phyloP scores from a whole-genome alignment of 1,140 invertebrate species.

The Aphaenogaster rudis region DNA sequence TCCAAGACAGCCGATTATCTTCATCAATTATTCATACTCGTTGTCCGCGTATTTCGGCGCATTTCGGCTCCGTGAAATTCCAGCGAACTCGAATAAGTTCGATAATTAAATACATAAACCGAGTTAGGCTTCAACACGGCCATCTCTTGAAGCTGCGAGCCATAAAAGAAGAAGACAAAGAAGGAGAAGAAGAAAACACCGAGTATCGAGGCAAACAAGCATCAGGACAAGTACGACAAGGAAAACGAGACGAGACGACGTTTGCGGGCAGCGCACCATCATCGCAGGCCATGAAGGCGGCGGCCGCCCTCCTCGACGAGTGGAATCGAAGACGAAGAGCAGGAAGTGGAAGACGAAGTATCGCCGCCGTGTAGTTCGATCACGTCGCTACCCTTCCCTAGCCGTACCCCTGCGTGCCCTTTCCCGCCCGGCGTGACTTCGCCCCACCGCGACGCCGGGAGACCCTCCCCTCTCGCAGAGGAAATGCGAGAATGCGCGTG shows the following conservation, averaged over 20 bases:
- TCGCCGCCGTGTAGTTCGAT: constrained; percentile 65
- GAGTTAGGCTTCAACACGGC: neutral
- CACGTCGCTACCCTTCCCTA: constrained; percentile 62
- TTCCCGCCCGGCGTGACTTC: constrained; percentile 62
- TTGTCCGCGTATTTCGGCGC: neutral
- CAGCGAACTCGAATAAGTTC: constrained; percentile 39
- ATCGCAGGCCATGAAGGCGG: constrained; percentile 56
- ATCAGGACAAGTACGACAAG: neutral
- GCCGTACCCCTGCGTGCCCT: constrained; percentile 42
- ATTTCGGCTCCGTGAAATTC: constrained; percentile 34
- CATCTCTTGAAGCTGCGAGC: neutral
- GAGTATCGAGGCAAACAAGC: constrained; percentile 24
- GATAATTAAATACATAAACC: constrained; percentile 59
- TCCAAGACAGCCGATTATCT: constrained; percentile 31
- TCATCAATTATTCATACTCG: constrained; percentile 57
- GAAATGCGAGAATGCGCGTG: neutral
- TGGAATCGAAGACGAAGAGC: constrained; percentile 60
- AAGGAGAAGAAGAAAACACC: constrained; percentile 23
- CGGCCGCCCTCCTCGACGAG: constrained; percentile 36
- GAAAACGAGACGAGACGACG: constrained; percentile 43
- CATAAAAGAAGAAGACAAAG: neutral
- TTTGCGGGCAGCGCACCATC: constrained; percentile 42
- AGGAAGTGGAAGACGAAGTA: constrained; percentile 63
- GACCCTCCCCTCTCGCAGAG: constrained; percentile 9
- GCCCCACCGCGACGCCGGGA: constrained; percentile 47